Conservation (phyloP, 1,140 invertebrate genomes). For the Adelges cooleyi region DNA sequence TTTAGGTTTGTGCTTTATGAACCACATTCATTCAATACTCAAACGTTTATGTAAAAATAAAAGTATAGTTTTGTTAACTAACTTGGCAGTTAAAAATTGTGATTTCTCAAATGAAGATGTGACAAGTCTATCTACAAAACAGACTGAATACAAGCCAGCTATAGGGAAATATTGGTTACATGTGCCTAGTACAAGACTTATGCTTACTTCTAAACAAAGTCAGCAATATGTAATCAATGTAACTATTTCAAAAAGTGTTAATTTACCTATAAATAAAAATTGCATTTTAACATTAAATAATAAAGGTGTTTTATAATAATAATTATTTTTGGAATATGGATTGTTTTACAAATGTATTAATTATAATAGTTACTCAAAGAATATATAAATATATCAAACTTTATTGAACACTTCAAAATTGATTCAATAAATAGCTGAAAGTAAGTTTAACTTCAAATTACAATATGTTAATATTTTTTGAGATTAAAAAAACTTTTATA, state of each 20-base stretch:
- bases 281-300: background rate
- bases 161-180: constrained; percentile 34
- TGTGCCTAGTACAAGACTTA: constrained; percentile 30
- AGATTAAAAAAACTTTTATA: too few species aligned
- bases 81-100: constrained; percentile 29
- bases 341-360: too few species aligned
- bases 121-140: background rate
- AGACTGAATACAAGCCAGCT: constrained; percentile 29
- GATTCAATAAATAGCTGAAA: too few species aligned
- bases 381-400: too few species aligned
- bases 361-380: too few species aligned
- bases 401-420: too few species aligned
- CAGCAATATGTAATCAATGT: background rate
- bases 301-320: constrained; percentile 2
- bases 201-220: background rate
- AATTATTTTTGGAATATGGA: too few species aligned
- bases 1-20: constrained; percentile 33
- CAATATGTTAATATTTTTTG: too few species aligned
- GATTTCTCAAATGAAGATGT: constrained; percentile 1
- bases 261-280: constrained; percentile 8
- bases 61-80: constrained; percentile 25
- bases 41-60: constrained; percentile 28
- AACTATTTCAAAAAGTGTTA: constrained; percentile 25
- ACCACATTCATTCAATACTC: constrained; percentile 27
- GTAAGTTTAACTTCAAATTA: too few species aligned